These are phyloP conservation scores for Phylloscopus trochilus DNA, from an alignment of 2,113 vertebrate genomes.

Conservation along the genomic window DNA sequence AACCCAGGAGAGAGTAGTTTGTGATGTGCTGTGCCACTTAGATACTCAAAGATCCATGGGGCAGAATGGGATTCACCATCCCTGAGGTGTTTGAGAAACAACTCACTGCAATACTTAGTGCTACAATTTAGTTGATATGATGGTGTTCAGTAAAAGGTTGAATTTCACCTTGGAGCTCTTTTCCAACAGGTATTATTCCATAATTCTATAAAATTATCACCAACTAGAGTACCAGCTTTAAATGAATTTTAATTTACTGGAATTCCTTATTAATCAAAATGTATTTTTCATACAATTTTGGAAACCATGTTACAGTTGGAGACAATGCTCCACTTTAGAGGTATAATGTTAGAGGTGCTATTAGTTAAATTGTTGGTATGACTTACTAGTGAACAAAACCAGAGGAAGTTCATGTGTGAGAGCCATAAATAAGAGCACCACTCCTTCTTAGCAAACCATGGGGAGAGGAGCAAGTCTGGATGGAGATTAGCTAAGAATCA, in stretches of 20 bases:
- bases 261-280: neutral
- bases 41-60: too few relatives aligned
- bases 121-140: neutral
- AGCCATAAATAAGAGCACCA: rapidly evolving
- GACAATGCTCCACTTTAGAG: neutral
- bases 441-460: neutral
- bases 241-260: neutral
- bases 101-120: neutral
- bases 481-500: neutral
- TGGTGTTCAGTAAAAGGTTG: neutral
- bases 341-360: neutral
- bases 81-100: neutral
- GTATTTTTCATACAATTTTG: neutral
- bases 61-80: neutral
- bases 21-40: neutral
- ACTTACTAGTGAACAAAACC: neutral
- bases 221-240: neutral
- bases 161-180: neutral
- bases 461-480: neutral
- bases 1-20: neutral
- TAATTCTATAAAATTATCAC: neutral
- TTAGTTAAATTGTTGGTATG: neutral
- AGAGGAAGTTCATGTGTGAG: neutral
- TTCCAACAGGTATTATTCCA: neutral
- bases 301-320: neutral